Conservation (phyloP, 1,140 invertebrate species). For the Papilio dardanus region DNA sequence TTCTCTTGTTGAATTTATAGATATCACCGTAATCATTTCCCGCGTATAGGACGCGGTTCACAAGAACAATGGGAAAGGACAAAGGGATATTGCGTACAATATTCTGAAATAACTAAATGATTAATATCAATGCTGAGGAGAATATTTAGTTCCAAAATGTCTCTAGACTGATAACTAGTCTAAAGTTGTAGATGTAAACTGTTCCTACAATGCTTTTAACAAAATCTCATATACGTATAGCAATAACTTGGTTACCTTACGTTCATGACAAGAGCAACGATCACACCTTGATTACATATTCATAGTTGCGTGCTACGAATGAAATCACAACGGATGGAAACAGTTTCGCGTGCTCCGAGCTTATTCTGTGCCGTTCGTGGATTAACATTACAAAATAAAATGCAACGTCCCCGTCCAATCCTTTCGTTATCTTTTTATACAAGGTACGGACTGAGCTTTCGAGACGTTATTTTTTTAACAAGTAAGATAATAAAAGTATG, state of each 20-base stretch:
- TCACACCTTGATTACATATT: constrained; percentile 37
- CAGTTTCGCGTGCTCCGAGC: constrained; percentile 33
- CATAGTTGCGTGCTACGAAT: constrained; percentile 33
- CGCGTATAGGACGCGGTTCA: not conserved
- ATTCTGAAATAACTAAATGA: too few relatives aligned
- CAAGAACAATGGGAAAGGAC: not conserved
- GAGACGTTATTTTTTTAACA: not conserved
- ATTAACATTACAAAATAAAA: constrained; percentile 33
- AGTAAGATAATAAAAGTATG: not conserved
- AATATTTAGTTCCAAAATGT: too few relatives aligned
- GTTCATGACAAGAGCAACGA: constrained; percentile 22
- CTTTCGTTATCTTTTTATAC: constrained; percentile 9
- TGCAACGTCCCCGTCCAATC: constrained; percentile 15
- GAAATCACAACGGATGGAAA: constrained; percentile 26
- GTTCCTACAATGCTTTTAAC: not conserved
- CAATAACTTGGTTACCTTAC: constrained; percentile 23
- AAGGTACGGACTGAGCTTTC: not conserved
- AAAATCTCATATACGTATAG: not conserved
- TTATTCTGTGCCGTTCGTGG: constrained; percentile 17
- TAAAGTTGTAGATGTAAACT: not conserved
- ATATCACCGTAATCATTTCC: not conserved
- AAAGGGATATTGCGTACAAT: too few relatives aligned
- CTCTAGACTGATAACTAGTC: too few relatives aligned
- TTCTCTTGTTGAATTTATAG: too few relatives aligned
- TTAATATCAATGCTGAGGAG: too few relatives aligned